Conservation (phyloP, 2,888 invertebrate genomes). For the Machimus atricapillus region DNA sequence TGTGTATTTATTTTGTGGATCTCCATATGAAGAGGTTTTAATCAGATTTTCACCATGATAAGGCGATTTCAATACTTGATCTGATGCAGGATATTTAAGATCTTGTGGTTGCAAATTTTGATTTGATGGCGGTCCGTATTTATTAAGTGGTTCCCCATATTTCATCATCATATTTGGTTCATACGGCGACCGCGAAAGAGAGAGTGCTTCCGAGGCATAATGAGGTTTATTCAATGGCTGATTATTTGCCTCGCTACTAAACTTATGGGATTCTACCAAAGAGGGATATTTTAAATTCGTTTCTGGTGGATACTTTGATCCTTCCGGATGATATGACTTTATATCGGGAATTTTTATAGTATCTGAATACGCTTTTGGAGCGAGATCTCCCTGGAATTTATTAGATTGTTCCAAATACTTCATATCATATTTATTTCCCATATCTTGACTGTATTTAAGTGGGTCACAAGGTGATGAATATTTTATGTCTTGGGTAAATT, state of each 20-base stretch:
- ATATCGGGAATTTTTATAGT: constrained; percentile 59
- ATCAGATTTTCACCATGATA: constrained; percentile 61
- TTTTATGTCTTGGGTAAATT: constrained; percentile 62
- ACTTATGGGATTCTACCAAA: constrained; percentile 47
- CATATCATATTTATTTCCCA: constrained; percentile 58
- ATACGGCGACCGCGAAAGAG: constrained; percentile 58
- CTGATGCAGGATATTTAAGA: constrained; percentile 59
- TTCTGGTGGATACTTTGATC: constrained; percentile 47
- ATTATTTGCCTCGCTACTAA: constrained; percentile 27
- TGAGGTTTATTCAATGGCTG: constrained; percentile 36
- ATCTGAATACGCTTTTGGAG: constrained; percentile 51
- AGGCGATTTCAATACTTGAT: constrained; percentile 52
- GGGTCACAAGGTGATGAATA: constrained; percentile 59
- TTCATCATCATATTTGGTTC: constrained; percentile 61
- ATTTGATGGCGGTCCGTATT: constrained; percentile 53
- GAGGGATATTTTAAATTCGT: constrained; percentile 41
- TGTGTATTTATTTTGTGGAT: constrained; percentile 54
- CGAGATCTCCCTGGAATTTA: constrained; percentile 56
- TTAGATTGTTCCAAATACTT: constrained; percentile 60
- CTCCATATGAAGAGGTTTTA: constrained; percentile 58
- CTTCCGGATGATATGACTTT: constrained; percentile 54
- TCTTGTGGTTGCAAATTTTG: constrained; percentile 56
- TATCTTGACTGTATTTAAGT: constrained; percentile 45
- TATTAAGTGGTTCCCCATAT: constrained; percentile 60
- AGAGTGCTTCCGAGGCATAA: constrained; percentile 51